Conservation (phyloP, 1,140 invertebrate species). For the Aphis gossypii region DNA sequence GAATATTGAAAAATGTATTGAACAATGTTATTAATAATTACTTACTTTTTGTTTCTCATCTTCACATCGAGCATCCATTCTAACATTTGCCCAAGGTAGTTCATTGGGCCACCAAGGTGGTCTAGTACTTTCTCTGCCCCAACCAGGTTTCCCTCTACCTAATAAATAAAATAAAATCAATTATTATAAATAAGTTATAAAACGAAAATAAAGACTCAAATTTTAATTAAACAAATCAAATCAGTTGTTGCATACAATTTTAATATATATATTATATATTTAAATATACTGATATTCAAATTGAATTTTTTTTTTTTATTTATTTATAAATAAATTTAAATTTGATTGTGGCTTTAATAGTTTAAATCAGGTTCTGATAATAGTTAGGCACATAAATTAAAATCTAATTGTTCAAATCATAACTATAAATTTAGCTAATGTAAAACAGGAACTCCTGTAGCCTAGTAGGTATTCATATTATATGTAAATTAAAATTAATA, state of each 20-base stretch:
- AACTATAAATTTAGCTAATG: background rate
- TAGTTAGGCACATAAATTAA: background rate
- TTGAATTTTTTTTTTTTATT: background rate
- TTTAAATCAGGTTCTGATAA: background rate
- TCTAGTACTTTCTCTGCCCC: constrained; percentile 93
- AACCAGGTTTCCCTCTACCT: constrained; percentile 95
- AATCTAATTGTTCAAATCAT: background rate
- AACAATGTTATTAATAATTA: background rate
- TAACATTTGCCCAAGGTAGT: constrained; percentile 95
- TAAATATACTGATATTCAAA: background rate
- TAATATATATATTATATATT: background rate
- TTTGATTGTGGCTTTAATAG: background rate
- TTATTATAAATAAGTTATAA: background rate
- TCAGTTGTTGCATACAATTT: background rate
- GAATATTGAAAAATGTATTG: background rate
- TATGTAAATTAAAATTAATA: background rate
- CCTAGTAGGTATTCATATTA: background rate
- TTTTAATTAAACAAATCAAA: background rate
- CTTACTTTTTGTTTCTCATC: constrained; percentile 95
- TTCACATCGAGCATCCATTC: constrained; percentile 94
- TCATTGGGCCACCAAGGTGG: constrained; percentile 98
- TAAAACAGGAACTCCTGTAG: background rate
- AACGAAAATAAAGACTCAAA: background rate
- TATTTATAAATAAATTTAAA: background rate
- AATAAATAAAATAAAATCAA: constrained; percentile 58